Evolutionary conservation across 2,797 vertebrate species (phyloP).

Genomic region (Chelonia mydas): DNA sequence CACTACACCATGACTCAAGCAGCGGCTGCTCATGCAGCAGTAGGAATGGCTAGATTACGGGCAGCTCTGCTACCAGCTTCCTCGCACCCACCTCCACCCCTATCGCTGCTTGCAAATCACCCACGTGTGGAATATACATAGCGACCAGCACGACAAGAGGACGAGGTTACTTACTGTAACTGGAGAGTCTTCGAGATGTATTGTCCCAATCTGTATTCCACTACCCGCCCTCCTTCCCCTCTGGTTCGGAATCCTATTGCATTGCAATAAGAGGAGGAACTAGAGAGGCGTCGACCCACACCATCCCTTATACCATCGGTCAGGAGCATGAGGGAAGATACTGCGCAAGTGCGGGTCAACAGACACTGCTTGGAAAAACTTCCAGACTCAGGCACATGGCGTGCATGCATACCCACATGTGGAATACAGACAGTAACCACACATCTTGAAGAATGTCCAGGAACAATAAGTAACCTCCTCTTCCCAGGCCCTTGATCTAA

Average conservation of each 20-base stretch:
- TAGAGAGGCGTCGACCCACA: not conserved
- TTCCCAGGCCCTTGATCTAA: slow-evolving; percentile 15
- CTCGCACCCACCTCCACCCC: not conserved
- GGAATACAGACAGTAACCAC: not conserved
- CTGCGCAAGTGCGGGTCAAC: not conserved
- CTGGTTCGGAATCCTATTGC: not conserved
- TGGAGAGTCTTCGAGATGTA: not conserved
- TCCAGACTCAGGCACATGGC: not conserved
- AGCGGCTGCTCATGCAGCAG: not conserved
- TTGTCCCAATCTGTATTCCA: not conserved
- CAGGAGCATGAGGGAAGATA: not conserved
- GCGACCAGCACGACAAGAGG: not conserved
- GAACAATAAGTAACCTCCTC: too few relatives aligned
- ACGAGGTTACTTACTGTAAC: too few relatives aligned
- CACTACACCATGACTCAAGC: not conserved
- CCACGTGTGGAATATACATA: not conserved
- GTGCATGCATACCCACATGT: not conserved
- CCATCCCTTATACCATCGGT: not conserved
- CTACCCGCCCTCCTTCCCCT: not conserved
- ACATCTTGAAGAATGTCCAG: not conserved
- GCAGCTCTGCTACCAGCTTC: not conserved
- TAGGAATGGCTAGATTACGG: not conserved
- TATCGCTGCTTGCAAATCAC: not conserved
- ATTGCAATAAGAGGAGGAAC: not conserved
- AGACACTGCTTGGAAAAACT: not conserved